Base-by-base conservation (phyloP, 2,797 vertebrate genomes). In the Protonibea diacanthus region DNA sequence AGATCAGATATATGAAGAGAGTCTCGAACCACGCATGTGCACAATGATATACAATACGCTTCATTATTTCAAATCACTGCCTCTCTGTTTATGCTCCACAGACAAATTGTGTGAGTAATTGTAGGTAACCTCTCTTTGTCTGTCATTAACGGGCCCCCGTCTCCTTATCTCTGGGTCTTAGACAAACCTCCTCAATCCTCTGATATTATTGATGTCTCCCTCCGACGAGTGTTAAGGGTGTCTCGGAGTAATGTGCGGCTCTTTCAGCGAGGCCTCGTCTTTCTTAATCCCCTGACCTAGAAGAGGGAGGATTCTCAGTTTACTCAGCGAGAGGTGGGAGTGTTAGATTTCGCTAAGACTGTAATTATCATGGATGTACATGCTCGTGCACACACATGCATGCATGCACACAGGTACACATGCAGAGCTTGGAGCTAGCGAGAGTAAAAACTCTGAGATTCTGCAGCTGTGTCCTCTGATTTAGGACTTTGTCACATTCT, bases 341-440 rank as follows among this genome's bases (percentile, higher is more conserved):
- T 91, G 80, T 94, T 92, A 87, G 89, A 92, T 95, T 92, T 92
- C 94, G 81, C 83, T 77, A 71, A 80, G 91, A 86, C 92, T 94
- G 82, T 93, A 94, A 94, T 95, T 90, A 90, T 80, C 69, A 68
- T 27, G 71, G 47, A 68, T n/a, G 74, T 53, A 21, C 78, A 78
- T n/a, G 62, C 55, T 75, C 62, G 61, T 68, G 80, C 76, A 78
- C 79, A 56, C 71, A 80, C 53, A 21, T 14, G 29, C 66, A 68
- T 48, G 25, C 63, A 51, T 48, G 53, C 38, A 78, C 57, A 62
- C 48, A 71, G 56, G 57, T 9, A 66, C 40, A 7, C 48, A 63
- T 52, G 29, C 18, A 56, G 47, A n/a, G 44, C 23, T 55, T 1
- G 56, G 25, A 17, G 1, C 21, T 21, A 57, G 58, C 17, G 25